These are phyloP conservation scores for Drosophila serrata DNA, from an alignment of 1,140 invertebrate species.

Conservation along the genomic window DNA sequence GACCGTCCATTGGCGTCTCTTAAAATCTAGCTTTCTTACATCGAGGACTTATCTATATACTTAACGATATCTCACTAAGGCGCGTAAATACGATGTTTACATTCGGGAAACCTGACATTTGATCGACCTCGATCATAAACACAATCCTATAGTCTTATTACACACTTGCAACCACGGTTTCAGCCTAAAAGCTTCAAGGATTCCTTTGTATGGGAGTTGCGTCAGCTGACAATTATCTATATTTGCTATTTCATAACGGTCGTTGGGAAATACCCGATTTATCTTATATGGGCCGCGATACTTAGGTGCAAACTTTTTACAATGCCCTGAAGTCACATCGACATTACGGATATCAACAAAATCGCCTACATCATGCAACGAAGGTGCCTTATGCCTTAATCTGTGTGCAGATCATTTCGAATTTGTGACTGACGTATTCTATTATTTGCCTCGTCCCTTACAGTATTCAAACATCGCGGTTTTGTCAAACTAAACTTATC, in stretches of 20 bases:
- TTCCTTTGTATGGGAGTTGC: background rate
- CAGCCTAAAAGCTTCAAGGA: background rate
- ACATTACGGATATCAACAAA: background rate
- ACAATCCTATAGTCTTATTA: background rate
- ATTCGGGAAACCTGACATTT: slow-evolving; percentile 7
- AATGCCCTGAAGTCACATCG: too few relatives aligned
- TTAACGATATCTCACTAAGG: too few relatives aligned
- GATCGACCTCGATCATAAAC: slow-evolving; percentile 2
- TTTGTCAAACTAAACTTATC: too few relatives aligned
- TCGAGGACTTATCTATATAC: too few relatives aligned
- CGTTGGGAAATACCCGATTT: background rate
- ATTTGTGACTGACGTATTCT: too few relatives aligned
- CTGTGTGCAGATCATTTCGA: background rate
- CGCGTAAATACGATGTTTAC: too few relatives aligned
- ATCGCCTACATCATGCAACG: background rate
- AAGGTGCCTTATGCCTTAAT: background rate
- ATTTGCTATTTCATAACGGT: slow-evolving; percentile 1
- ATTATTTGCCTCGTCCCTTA: background rate
- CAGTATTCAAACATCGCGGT: background rate
- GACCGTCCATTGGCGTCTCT: too few relatives aligned
- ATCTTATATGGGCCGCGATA: background rate
- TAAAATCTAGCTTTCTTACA: too few relatives aligned
- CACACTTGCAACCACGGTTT: background rate
- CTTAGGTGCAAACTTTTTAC: too few relatives aligned
- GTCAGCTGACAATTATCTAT: slow-evolving; percentile 1